Evolutionary conservation across 2,113 vertebrate genomes (phyloP), one percentile per base, ranked within the genome.

Genomic region (Neotoma lepida): DNA sequence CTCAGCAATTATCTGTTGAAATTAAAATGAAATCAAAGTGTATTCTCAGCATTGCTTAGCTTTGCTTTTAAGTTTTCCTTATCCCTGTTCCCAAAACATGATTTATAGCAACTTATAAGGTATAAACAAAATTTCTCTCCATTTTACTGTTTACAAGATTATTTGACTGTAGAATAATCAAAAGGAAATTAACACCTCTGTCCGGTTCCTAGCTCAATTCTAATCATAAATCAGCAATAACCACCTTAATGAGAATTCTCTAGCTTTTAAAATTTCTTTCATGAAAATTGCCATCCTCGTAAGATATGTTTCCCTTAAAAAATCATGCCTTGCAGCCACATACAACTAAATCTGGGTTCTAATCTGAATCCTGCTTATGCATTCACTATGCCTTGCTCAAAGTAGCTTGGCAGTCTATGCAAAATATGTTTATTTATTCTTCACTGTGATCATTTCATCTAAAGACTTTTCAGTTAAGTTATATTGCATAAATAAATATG

Each of bases 111-210:
- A 6, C 24, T 95, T 91, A 46, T 6, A 91, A 66, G 54, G 78
- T 56, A 56, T 54, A 90, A 49, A 4, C 35, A 85, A 89, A 94
- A 91, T 87, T 63, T 82, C 46, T 96, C 24, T 91, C 51, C 12
- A 18, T 88, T 90, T 71, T 90, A 51, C 49, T 54, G 51, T 54
- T 73, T 28, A n/a, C 33, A 46, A 90, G 17, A 93, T 3, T 13
- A 88, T 77, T 90, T 51, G 20, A 35, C 35, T 88, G 4, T 68
- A 90, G 9, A 92, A 63, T 73, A 90, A 94, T 78, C 17, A 63
- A 86, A 6, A 3, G 66, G 4, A 26, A 24, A 93, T 88, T 41
- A 84, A 46, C 18, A 94, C n/a, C 17, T 93, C 3, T 66, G 17
- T 64, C 18, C 89, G 15, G 33, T 91, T 95, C 56, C 28, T 66